Evolutionary conservation across 2,888 invertebrate species (phyloP).

Genomic region (Ecliptopera silaceata): DNA sequence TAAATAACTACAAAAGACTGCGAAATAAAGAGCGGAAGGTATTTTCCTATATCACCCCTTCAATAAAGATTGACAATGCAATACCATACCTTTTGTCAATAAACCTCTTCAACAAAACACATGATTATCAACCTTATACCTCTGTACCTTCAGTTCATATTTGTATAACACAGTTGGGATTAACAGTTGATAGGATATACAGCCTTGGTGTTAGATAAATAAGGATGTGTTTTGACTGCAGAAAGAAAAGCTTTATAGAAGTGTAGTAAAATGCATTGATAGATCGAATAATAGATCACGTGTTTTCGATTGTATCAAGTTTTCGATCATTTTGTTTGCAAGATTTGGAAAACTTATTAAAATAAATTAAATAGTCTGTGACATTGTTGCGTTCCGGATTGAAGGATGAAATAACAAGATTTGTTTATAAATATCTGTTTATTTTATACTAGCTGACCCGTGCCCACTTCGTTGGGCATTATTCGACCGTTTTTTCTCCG

Average conservation of each 20-base stretch:
- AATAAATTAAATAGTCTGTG: too few species aligned
- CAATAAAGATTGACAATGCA: conserved; percentile 38
- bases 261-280: conserved; percentile 77
- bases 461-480: too few species aligned
- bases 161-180: conserved; percentile 11
- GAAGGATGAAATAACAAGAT: too few species aligned
- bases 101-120: conserved; percentile 17
- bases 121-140: conserved; percentile 40
- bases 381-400: too few species aligned
- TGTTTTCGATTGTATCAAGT: conserved; percentile 60
- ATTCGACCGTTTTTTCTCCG: too few species aligned
- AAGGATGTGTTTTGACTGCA: conserved; percentile 14
- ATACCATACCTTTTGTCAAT: conserved; percentile 18
- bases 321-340: conserved; percentile 33
- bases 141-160: conserved; percentile 24
- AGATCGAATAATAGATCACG: conserved; percentile 61
- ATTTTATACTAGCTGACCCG: too few species aligned
- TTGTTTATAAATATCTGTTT: too few species aligned
- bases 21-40: conserved; percentile 51
- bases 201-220: conserved; percentile 20
- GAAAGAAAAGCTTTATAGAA: conserved; percentile 25
- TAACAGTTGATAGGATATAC: conserved; percentile 8
- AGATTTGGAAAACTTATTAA: too few species aligned
- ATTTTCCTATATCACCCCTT: conserved; percentile 53
- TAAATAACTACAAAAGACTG: conserved; percentile 33